Percentiles rank a stretch among this genome's conserved stretches.
These are phyloP conservation scores for Drosophila vallismaia DNA, from an alignment of 2,888 invertebrate species.

Conservation along the genomic window DNA sequence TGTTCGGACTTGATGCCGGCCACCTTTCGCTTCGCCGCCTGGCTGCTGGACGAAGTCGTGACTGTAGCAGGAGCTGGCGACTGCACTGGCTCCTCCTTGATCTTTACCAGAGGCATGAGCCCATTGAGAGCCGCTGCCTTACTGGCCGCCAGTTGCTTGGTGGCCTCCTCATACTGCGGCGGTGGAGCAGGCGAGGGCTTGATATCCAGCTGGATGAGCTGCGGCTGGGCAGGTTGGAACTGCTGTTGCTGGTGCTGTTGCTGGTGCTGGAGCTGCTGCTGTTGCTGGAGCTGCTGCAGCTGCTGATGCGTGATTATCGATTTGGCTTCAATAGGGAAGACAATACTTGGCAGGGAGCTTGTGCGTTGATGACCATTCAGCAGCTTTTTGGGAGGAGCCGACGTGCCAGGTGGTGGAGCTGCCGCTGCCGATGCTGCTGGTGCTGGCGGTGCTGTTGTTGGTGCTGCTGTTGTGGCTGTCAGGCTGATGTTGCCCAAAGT, in stretches of 20 bases:
- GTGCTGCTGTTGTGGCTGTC: constrained; percentile 67
- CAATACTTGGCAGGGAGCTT: constrained; percentile 87
- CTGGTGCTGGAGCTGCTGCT: constrained; percentile 79
- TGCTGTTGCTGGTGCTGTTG: constrained; percentile 67
- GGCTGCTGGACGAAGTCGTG: constrained; percentile 6
- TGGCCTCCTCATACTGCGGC: constrained; percentile 90
- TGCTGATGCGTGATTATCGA: constrained; percentile 70
- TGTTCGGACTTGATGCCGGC: constrained; percentile 82
- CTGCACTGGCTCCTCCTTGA: constrained; percentile 71
- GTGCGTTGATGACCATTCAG: constrained; percentile 85
- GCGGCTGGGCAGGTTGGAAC: constrained; percentile 70
- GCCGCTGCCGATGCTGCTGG: constrained; percentile 21
- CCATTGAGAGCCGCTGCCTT: constrained; percentile 69
- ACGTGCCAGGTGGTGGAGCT: constrained; percentile 32
- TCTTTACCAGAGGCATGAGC: constrained; percentile 67
- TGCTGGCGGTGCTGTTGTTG: constrained; percentile 46
- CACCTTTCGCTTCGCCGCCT: constrained; percentile 53
- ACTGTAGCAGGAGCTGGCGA: constrained; percentile 41
- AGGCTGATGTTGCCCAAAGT: constrained; percentile 80
- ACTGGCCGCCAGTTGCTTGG: constrained; percentile 85
- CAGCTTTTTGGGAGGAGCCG: constrained; percentile 81
- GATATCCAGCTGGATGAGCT: constrained; percentile 79
- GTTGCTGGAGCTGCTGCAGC: constrained; percentile 82
- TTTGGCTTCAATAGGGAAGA: constrained; percentile 82
- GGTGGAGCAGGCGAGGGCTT: constrained; percentile 85